phyloP scores from a whole-genome alignment of 2,113 vertebrate genomes.

The Pelusios castaneus region DNA sequence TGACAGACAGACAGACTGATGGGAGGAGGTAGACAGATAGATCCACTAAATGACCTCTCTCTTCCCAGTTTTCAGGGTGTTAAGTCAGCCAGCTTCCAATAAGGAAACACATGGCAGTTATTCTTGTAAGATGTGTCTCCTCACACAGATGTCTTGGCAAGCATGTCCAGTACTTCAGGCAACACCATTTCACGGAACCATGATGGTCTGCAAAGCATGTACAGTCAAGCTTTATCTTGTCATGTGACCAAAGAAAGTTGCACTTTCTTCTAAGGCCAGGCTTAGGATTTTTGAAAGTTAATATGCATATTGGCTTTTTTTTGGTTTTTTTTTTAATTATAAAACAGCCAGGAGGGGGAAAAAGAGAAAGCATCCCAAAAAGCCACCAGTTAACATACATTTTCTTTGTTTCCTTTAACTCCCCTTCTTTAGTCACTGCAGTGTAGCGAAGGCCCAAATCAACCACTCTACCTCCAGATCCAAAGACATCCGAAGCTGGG shows the following conservation, averaged over 20 bases:
- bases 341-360: neutral
- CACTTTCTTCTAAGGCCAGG: constrained; percentile 21
- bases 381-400: neutral
- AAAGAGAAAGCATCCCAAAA: neutral
- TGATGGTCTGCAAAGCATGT: constrained; percentile 11
- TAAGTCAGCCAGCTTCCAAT: neutral
- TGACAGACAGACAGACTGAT: neutral
- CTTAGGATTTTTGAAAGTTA: neutral
- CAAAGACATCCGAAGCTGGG: neutral
- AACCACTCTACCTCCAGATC: neutral
- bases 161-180: neutral
- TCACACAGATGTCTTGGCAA: neutral
- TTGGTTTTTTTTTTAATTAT: neutral
- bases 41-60: neutral
- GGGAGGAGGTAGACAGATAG: neutral
- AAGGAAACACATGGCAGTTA: neutral
- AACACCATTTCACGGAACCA: neutral
- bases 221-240: constrained; percentile 32
- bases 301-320: neutral
- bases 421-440: neutral
- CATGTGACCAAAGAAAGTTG: neutral
- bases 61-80: neutral
- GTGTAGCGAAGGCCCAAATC: neutral
- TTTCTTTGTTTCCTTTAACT: neutral
- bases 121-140: neutral